Evolutionary conservation across 2,888 invertebrate genomes (phyloP).

Genomic region (Lapara coniferarum): DNA sequence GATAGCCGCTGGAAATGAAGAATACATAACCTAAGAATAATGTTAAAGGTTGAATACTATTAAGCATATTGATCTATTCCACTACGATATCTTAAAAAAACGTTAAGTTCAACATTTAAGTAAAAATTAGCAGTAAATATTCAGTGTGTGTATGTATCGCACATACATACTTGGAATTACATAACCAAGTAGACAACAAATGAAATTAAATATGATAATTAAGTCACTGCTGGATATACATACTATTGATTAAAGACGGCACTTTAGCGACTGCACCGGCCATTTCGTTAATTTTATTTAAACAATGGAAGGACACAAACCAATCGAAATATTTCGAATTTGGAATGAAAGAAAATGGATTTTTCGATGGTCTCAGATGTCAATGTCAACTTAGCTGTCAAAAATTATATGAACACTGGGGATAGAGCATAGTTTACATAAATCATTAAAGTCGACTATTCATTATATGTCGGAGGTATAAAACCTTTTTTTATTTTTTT

Average conservation of each 20-base stretch:
- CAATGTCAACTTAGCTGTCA: constrained; percentile 33
- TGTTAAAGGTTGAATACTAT: background rate
- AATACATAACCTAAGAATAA: constrained; percentile 1
- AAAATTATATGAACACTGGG: background rate
- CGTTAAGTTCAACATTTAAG: background rate
- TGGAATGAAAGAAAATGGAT: constrained; percentile 45
- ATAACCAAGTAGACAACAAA: constrained; percentile 56
- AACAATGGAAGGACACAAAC: constrained; percentile 56
- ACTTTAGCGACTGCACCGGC: constrained; percentile 69
- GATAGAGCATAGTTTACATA: background rate
- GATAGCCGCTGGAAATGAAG: constrained; percentile 80
- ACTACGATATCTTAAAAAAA: background rate
- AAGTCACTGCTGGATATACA: constrained; percentile 47
- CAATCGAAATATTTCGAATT: constrained; percentile 52
- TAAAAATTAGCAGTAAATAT: background rate
- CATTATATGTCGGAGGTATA: too few relatives aligned
- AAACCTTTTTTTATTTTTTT: too few relatives aligned
- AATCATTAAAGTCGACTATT: background rate
- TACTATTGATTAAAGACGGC: constrained; percentile 69
- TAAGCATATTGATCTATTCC: background rate
- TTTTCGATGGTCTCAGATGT: constrained; percentile 27
- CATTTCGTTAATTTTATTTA: constrained; percentile 65
- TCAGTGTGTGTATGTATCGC: background rate
- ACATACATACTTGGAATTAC: constrained; percentile 55
- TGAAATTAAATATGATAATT: constrained; percentile 23